Evolutionary conservation across 2,888 invertebrate genomes (phyloP).

Genomic region (Andrena dorsata): DNA sequence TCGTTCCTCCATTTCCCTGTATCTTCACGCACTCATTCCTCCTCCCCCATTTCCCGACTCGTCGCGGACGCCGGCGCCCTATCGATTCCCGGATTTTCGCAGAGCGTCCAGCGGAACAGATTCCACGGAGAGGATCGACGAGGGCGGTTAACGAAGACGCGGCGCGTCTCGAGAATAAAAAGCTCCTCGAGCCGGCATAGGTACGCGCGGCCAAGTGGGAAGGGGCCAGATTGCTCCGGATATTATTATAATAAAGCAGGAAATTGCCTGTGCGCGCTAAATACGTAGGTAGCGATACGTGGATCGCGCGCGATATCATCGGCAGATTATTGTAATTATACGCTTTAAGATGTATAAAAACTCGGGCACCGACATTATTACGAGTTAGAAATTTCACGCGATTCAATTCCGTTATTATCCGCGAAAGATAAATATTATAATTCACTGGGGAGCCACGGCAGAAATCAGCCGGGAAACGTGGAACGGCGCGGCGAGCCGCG

Average conservation of each 20-base stretch:
- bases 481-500: not conserved
- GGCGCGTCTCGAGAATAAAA: slow-evolving; percentile 62
- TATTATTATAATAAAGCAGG: slow-evolving; percentile 75
- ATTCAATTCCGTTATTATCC: slow-evolving; percentile 56
- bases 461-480: not conserved
- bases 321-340: slow-evolving; percentile 71
- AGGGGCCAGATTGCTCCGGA: slow-evolving; percentile 81
- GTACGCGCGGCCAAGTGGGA: slow-evolving; percentile 86
- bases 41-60: not conserved
- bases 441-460: slow-evolving; percentile 9
- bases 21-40: not conserved
- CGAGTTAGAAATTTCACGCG: slow-evolving; percentile 65
- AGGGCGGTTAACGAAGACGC: slow-evolving; percentile 58
- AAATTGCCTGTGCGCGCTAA: slow-evolving; percentile 72
- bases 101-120: not conserved
- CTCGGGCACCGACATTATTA: slow-evolving; percentile 60
- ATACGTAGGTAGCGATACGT: slow-evolving; percentile 70
- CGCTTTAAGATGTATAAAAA: slow-evolving; percentile 60
- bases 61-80: not conserved
- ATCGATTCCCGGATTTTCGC: not conserved
- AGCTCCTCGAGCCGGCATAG: slow-evolving; percentile 36
- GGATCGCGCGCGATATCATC: slow-evolving; percentile 71
- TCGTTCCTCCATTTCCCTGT: not conserved
- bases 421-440: slow-evolving; percentile 51
- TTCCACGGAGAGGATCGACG: slow-evolving; percentile 52